A percentile compares a stretch with the other conserved stretches of the same genome.
These are phyloP conservation scores for Sycophila texana DNA, from an alignment of 2,888 invertebrate genomes.

Conservation along the genomic window DNA sequence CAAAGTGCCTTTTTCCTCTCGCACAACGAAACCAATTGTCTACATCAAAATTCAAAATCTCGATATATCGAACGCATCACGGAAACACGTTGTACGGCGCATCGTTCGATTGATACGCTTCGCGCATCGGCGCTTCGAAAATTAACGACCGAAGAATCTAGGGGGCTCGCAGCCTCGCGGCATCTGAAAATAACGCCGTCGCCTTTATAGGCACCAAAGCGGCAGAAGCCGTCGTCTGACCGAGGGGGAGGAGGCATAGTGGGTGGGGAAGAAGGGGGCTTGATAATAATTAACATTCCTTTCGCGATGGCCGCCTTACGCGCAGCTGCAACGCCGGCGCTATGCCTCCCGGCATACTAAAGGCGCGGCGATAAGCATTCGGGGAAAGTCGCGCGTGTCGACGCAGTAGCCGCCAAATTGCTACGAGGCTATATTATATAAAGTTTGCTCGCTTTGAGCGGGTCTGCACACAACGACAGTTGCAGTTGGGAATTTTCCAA, in stretches of 20 bases:
- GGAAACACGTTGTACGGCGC: no score
- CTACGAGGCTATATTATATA: not conserved
- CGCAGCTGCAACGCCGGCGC: not conserved
- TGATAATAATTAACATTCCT: conserved; percentile 44
- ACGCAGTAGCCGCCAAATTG: not conserved
- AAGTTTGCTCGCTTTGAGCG: no score
- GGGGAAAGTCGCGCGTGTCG: not conserved
- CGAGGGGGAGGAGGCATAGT: not conserved
- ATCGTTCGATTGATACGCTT: no score
- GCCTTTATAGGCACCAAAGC: no score
- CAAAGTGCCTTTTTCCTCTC: no score
- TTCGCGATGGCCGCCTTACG: conserved; percentile 35
- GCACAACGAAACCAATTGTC: no score
- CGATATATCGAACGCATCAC: no score
- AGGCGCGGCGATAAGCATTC: not conserved
- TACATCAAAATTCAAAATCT: no score
- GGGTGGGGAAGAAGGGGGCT: not conserved
- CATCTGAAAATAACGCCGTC: no score
- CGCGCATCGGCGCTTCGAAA: no score
- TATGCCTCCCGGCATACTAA: conserved; percentile 11
- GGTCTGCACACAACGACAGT: not conserved
- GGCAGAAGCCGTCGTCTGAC: not conserved
- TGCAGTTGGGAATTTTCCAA: not conserved
- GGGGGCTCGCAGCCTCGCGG: no score
- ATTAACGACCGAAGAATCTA: no score